Evolutionary conservation across 2,797 vertebrate species (phyloP).

Genomic region (Liparis tanakae): DNA sequence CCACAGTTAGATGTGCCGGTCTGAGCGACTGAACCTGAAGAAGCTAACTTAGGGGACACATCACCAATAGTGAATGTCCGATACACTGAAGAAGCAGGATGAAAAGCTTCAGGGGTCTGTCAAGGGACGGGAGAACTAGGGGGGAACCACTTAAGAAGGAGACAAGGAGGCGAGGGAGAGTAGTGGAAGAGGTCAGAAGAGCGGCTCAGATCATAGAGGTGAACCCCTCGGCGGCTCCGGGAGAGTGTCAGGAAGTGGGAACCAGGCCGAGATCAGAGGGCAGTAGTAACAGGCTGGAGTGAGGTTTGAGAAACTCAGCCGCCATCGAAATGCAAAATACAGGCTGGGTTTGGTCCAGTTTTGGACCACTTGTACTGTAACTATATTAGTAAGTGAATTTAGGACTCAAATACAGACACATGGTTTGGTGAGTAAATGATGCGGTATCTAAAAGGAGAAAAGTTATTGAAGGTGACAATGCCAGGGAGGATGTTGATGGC

Average conservation of each 20-base stretch:
- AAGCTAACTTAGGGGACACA: neutral
- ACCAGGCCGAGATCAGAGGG: neutral
- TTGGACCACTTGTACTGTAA: neutral
- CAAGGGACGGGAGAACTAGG: neutral
- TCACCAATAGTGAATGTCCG: neutral
- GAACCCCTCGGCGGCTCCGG: neutral
- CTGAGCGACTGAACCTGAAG: neutral
- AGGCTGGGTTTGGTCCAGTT: neutral
- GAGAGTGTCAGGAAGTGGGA: neutral
- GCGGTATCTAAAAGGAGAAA: neutral
- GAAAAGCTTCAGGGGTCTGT: neutral
- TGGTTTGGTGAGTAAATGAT: neutral
- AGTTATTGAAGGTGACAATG: neutral
- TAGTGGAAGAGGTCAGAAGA: neutral
- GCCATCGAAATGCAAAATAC: constrained; percentile 4
- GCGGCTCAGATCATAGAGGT: neutral
- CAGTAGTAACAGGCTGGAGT: neutral
- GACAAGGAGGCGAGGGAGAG: neutral
- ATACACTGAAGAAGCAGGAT: neutral
- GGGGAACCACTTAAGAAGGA: neutral
- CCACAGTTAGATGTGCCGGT: neutral
- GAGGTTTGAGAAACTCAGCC: neutral
- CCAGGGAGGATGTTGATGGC: neutral
- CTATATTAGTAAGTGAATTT: neutral
- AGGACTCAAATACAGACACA: constrained; percentile 1